Evolutionary conservation across 2,113 vertebrate species (phyloP), one percentile per base, ranked within the genome.

Genomic region (Gorsachius goisagi): DNA sequence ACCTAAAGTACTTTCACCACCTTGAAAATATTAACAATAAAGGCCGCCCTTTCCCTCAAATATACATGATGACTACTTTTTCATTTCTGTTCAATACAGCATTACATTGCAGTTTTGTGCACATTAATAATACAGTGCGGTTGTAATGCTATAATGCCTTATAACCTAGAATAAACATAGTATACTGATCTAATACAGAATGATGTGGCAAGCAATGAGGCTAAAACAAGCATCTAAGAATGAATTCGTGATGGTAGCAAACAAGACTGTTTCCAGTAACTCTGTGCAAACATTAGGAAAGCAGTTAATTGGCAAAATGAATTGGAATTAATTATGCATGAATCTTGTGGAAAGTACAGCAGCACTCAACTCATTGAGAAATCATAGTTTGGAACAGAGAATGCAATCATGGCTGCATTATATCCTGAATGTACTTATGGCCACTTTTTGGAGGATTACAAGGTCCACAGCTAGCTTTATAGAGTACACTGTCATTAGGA

Each of bases 251-350:
- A 32, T 62, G 74, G 69, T 68, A 68, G 35, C 58, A 87, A 91
- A 64, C 49, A 89, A 63, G 39, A 75, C 49, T 85, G 16, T 92
- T 89, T 89, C 79, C 32, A 85, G 60, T 62, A 80, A 64, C 59
- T 86, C 39, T 93, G 3, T 72, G 69, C 60, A 93, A 95, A 93
- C 53, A 68, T 72, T 78, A 75, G 30, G 69, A 84, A 92, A 23
- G 27, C 49, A 52, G 32, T 60, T 96, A 95, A 95, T 95, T 87
- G 73, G n/a, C 60, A 89, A 93, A 96, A 91, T 77, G 71, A 89
- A 81, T 89, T 66, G 75, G 50, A 82, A 92, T 92, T 90, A 96
- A 94, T 89, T 89, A 87, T 75, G 89, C 89, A 84, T 95, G 59
- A 78, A 87, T 96, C 47, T 63, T 87, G 85, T 80, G 68, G 72